phyloP scores from a whole-genome alignment of 1,140 invertebrate genomes.

The Papilio polyxenes region DNA sequence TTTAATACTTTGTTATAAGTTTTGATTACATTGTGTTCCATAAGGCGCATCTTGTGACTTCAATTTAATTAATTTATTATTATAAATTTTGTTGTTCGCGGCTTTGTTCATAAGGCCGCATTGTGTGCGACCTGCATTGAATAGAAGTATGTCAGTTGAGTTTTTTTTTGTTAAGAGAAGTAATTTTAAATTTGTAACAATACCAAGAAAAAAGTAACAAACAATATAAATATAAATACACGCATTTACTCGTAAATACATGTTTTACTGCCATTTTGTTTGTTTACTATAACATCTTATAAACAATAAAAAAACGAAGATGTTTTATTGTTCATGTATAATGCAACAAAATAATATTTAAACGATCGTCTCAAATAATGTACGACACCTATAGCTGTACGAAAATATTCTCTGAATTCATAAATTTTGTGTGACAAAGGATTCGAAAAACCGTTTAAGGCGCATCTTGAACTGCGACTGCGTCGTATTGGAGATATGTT shows the following conservation, averaged over 20 bases:
- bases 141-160: no score
- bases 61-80: no score
- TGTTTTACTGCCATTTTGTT: not conserved
- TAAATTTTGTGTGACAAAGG: conserved; percentile 78
- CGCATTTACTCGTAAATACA: not conserved
- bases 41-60: not conserved
- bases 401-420: conserved; percentile 68
- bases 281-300: not conserved
- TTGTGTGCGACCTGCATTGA: no score
- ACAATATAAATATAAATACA: not conserved
- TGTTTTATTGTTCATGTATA: conserved; percentile 46
- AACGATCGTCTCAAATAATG: conserved; percentile 61
- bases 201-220: not conserved
- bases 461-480: conserved; percentile 66
- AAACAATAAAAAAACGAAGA: not conserved
- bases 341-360: conserved; percentile 61
- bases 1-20: conserved; percentile 9
- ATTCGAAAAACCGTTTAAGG: conserved; percentile 76
- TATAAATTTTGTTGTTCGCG: no score
- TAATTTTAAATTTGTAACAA: no score
- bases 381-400: conserved; percentile 57
- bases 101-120: no score
- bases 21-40: not conserved
- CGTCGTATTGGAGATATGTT: conserved; percentile 78
- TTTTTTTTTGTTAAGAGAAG: no score